Percentiles rank a stretch among this genome's conserved stretches.
phyloP scores from a whole-genome alignment of 92 coral and sea anemone species.

The Galaxea fascicularis region DNA sequence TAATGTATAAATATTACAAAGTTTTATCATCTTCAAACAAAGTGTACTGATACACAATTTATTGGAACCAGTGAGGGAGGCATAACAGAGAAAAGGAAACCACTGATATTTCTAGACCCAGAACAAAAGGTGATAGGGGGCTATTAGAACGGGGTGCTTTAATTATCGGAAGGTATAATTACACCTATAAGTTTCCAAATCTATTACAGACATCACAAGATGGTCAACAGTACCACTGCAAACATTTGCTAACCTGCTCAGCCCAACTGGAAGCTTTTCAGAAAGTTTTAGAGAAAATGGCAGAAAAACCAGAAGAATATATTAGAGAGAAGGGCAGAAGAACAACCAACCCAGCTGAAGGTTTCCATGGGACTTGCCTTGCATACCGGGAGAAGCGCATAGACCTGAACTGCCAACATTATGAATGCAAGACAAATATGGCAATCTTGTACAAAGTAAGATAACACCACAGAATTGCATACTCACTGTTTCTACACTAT shows the following conservation, averaged over 20 bases:
- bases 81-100: no score
- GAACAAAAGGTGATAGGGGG: no score
- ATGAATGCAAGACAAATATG: slow-evolving; percentile 44
- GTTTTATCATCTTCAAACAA: no score
- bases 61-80: no score
- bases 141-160: no score
- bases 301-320: slow-evolving; percentile 33
- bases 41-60: no score
- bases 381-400: slow-evolving; percentile 26
- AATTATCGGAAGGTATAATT: neutral
- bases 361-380: slow-evolving; percentile 26
- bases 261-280: slow-evolving; percentile 48
- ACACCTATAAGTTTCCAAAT: slow-evolving; percentile 4
- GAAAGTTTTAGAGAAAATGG: slow-evolving; percentile 47
- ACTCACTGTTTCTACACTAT: neutral
- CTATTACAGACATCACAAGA: slow-evolving; percentile 23
- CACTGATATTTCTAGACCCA: no score
- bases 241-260: slow-evolving; percentile 50
- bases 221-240: slow-evolving; percentile 50
- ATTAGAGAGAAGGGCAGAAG: slow-evolving; percentile 21
- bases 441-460: slow-evolving; percentile 25
- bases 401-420: slow-evolving; percentile 28
- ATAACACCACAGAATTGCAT: neutral
- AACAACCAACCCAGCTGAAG: slow-evolving; percentile 41
- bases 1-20: no score